phyloP scores from a whole-genome alignment of 2,888 invertebrate species.

The Selenia dentaria region DNA sequence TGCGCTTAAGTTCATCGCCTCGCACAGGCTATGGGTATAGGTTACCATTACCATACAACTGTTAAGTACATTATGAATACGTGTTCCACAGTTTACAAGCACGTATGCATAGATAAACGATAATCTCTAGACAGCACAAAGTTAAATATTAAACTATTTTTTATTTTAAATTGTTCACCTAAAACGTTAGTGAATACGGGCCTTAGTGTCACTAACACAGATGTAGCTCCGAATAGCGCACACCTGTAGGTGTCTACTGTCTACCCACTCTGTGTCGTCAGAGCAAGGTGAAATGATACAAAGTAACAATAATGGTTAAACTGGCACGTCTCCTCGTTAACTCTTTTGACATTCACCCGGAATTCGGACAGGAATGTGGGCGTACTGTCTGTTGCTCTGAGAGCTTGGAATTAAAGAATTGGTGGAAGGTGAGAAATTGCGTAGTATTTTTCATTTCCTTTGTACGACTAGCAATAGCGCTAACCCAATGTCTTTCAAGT shows the following conservation, averaged over 20 bases:
- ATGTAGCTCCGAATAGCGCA: background rate
- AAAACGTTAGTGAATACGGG: too few relatives aligned
- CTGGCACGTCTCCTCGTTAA: conserved; percentile 36
- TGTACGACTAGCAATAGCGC: too few relatives aligned
- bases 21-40: background rate
- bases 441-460: too few relatives aligned
- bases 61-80: background rate
- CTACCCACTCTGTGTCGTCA: background rate
- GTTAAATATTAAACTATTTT: too few relatives aligned
- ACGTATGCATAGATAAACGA: conserved; percentile 1
- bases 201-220: too few relatives aligned
- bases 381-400: conserved; percentile 4
- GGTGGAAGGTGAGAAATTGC: too few relatives aligned
- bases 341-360: too few relatives aligned
- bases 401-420: too few relatives aligned
- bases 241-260: conserved; percentile 1
- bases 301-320: conserved; percentile 27
- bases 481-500: too few relatives aligned
- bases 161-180: too few relatives aligned
- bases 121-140: background rate
- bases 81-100: conserved; percentile 1
- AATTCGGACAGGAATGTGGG: conserved; percentile 31
- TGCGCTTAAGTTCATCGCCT: conserved; percentile 20
- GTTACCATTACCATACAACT: background rate
- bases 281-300: conserved; percentile 5